A percentile compares a stretch with the other conserved stretches of the same genome.
These are phyloP conservation scores for Embidobia sp. DNA, from an alignment of 2,888 invertebrate genomes.

Conservation along the genomic window DNA sequence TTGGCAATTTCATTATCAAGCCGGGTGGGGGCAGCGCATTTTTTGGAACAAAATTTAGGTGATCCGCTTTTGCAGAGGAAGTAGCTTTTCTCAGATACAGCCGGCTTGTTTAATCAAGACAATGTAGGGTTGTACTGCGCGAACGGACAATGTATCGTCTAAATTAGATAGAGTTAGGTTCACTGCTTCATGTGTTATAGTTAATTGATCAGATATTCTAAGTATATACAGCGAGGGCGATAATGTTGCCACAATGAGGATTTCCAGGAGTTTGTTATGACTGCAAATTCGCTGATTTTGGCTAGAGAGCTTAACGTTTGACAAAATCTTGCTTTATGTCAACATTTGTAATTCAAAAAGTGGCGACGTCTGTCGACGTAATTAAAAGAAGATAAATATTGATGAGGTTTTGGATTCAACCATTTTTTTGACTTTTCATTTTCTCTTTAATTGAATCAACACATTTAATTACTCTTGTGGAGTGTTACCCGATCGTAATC, in stretches of 20 bases:
- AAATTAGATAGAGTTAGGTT: conserved; percentile 50
- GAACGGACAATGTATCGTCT: conserved; percentile 43
- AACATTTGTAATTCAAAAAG: too few species aligned
- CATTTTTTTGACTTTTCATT: too few species aligned
- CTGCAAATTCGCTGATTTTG: too few species aligned
- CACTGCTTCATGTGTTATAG: conserved; percentile 37
- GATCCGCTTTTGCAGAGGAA: not conserved
- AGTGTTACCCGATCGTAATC: too few species aligned
- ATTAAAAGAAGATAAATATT: too few species aligned
- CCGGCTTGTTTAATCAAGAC: conserved; percentile 34
- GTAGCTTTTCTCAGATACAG: conserved; percentile 29
- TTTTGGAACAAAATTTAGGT: conserved; percentile 2
- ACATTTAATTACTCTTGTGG: too few species aligned
- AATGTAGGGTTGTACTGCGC: conserved; percentile 33
- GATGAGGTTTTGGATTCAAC: too few species aligned
- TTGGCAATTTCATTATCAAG: conserved; percentile 16
- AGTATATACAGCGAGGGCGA: conserved; percentile 12
- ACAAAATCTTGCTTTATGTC: too few species aligned
- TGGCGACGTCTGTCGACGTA: too few species aligned
- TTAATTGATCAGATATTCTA: conserved; percentile 54
- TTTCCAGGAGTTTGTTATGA: conserved; percentile 10
- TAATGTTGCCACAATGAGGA: conserved; percentile 17
- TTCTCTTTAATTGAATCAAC: too few species aligned
- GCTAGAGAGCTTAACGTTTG: too few species aligned
- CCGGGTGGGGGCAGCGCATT: not conserved